A percentile compares a stretch with the other conserved stretches of the same genome.
Conservation (phyloP, 2,888 invertebrate genomes). For the Drepana falcataria region DNA sequence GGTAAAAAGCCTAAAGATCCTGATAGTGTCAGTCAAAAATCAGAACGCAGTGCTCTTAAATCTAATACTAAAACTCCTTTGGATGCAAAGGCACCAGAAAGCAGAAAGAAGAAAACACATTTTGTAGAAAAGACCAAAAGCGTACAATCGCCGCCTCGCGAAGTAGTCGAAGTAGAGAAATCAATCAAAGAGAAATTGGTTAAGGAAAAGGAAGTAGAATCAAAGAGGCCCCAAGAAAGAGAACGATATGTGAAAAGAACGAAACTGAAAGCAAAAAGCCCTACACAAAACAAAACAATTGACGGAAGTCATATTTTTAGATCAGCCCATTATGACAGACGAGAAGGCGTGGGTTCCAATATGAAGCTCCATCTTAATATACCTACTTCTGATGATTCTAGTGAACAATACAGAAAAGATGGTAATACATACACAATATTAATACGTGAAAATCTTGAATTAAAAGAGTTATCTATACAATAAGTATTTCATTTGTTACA, state of each 20-base stretch:
- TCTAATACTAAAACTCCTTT: constrained; percentile 51
- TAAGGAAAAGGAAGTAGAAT: constrained; percentile 60
- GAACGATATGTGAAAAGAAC: constrained; percentile 71
- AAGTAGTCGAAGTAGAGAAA: constrained; percentile 58
- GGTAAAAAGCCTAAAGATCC: constrained; percentile 54
- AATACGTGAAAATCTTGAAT: not conserved
- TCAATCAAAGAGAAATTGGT: constrained; percentile 55
- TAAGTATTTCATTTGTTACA: constrained; percentile 14
- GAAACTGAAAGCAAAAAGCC: constrained; percentile 71
- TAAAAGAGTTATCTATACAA: not conserved
- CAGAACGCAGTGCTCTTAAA: constrained; percentile 51
- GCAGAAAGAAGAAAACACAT: constrained; percentile 69
- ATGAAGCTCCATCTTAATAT: constrained; percentile 77
- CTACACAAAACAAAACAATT: constrained; percentile 59
- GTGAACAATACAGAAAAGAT: constrained; percentile 74
- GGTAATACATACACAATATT: constrained; percentile 32
- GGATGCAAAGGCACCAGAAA: constrained; percentile 58
- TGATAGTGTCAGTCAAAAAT: constrained; percentile 45
- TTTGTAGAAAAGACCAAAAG: constrained; percentile 69
- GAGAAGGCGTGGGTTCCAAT: constrained; percentile 70
- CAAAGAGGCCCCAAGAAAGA: constrained; percentile 60
- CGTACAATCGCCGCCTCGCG: constrained; percentile 63
- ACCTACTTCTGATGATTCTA: constrained; percentile 81
- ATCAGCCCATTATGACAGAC: constrained; percentile 65
- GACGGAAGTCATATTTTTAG: constrained; percentile 54